Percentiles rank a stretch among this genome's conserved stretches.
Evolutionary conservation across 2,113 vertebrate species (phyloP).

Genomic region (Thunnus maccoyii): DNA sequence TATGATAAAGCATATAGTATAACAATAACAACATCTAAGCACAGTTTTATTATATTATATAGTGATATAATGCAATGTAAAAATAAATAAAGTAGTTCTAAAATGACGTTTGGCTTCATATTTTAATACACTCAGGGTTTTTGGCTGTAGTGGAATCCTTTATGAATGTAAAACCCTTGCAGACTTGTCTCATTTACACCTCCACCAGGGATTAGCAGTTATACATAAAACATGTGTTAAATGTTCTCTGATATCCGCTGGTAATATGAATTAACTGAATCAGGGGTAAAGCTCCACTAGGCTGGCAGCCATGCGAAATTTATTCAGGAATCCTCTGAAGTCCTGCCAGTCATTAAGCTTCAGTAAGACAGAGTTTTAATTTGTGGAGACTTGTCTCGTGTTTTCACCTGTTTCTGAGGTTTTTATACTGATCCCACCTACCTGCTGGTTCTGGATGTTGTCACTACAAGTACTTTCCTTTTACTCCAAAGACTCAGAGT

Average conservation of each 20-base stretch:
- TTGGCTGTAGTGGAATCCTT: neutral
- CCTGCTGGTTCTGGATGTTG: too few relatives aligned
- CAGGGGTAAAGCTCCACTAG: neutral
- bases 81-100: too few relatives aligned
- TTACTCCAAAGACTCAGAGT: too few relatives aligned
- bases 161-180: constrained; percentile 11
- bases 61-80: too few relatives aligned
- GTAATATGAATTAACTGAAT: constrained; percentile 45
- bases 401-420: too few relatives aligned
- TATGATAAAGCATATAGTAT: too few relatives aligned
- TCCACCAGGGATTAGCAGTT: constrained; percentile 28
- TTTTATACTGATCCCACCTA: too few relatives aligned
- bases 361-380: neutral
- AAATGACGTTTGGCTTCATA: neutral
- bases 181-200: neutral
- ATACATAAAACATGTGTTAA: constrained; percentile 35
- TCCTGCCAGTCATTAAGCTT: constrained; percentile 9
- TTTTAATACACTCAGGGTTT: constrained; percentile 7
- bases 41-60: too few relatives aligned
- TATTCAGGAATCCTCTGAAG: neutral
- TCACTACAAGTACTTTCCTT: too few relatives aligned
- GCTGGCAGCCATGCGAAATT: neutral
- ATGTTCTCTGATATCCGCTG: constrained; percentile 21
- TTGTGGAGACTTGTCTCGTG: too few relatives aligned
- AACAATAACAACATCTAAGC: too few relatives aligned